Evolutionary conservation across 2,113 vertebrate genomes (phyloP), one percentile per base, ranked within the genome.

Genomic region (Anseranas semipalmata): DNA sequence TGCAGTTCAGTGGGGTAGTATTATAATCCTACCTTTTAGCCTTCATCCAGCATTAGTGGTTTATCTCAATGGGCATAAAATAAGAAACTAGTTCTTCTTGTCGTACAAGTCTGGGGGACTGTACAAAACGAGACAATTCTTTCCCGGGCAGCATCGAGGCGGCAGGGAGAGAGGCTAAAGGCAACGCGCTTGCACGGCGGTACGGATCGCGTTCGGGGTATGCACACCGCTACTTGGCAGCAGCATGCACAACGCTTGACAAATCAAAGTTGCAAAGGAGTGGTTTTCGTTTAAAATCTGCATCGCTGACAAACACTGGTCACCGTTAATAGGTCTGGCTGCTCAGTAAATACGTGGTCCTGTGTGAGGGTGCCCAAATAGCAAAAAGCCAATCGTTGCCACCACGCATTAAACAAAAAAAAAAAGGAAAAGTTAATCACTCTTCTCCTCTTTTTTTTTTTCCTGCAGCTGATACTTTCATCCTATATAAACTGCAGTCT

Each of bases 1-100:
- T 97, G 95, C 96, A 98, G 98, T 98, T 98, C 96, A 96, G 96
- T 98, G 95, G 97, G 98, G 96, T 98, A 98, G 97, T 96, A 97
- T 97, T 98, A 97, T 98, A 98, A 98, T 98, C 98, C 98, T 98
- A 96, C 98, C 98, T 98, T 98, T 98, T 98, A 98, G 97, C 96
- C 97, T 98, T 98, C 98, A 98, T 98, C 97, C 97, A 97, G 98
- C 95, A 97, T 98, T 98, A 98, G 97, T 98, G 92, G 97, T 98
- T 98, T 98, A 98, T 98, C 98, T 98, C 98, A 98, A 97, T 98
- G 98, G 97, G 97, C 98, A 98, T 98, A 98, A 98, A 98, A 98
- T 98, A 98, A 98, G 98, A 98, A 98, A 98, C 96, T 96, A 98
- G 98, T 98, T 98, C 96, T 98, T 98, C 98, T 98, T 98, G 97